phyloP scores from a whole-genome alignment of 2,113 vertebrate genomes.

The Nasalis larvatus region DNA sequence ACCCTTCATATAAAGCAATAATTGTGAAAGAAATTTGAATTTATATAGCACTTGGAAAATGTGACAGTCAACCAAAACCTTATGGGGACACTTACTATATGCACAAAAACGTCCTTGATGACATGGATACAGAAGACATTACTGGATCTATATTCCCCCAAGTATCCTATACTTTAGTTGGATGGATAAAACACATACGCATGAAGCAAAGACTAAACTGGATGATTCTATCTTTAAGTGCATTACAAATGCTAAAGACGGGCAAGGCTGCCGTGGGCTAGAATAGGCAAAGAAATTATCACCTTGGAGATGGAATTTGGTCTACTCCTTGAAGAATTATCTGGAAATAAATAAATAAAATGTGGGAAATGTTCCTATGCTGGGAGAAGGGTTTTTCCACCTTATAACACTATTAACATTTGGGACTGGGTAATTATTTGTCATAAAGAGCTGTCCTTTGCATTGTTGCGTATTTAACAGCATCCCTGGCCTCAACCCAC shows the following conservation, averaged over 20 bases:
- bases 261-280: not conserved
- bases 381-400: not conserved
- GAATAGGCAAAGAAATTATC: conserved; percentile 3
- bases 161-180: not conserved
- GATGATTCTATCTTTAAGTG: not conserved
- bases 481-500: not conserved
- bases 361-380: not conserved
- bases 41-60: conserved; percentile 13
- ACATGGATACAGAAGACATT: not conserved
- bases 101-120: not conserved
- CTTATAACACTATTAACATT: not conserved
- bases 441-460: not conserved
- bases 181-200: not conserved
- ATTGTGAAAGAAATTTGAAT: conserved; percentile 25
- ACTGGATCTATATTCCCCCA: not conserved
- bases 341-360: conserved; percentile 29
- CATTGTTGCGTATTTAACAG: not conserved
- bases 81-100: not conserved
- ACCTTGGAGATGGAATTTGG: not conserved
- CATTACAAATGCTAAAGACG: not conserved
- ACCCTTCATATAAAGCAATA: not conserved
- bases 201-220: not conserved
- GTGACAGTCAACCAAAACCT: not conserved
- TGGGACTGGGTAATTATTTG: not conserved
- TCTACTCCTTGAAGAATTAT: not conserved